A percentile compares a stretch with the other conserved stretches of the same genome.
phyloP scores from a whole-genome alignment of 2,113 vertebrate genomes.

The Seriola rivoliana region DNA sequence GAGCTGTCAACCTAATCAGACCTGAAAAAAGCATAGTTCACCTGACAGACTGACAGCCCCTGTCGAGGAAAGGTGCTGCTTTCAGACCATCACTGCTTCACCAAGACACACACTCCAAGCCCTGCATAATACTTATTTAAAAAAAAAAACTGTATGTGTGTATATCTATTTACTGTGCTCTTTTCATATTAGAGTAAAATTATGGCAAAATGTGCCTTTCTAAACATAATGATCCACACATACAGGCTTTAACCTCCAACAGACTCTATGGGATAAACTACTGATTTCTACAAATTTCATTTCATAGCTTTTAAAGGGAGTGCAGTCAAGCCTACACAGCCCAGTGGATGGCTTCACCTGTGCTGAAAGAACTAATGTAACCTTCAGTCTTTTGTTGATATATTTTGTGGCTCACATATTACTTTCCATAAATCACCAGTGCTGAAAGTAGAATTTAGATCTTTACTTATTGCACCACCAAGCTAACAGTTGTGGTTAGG shows the following conservation, averaged over 20 bases:
- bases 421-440: neutral
- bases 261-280: neutral
- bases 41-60: slow-evolving; percentile 59
- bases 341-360: neutral
- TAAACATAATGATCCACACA: neutral
- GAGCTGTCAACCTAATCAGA: slow-evolving; percentile 64
- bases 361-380: neutral
- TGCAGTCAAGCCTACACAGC: neutral
- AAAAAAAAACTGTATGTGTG: neutral
- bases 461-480: too few species aligned
- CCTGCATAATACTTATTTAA: neutral
- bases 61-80: slow-evolving; percentile 34
- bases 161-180: neutral
- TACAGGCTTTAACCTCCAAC: neutral
- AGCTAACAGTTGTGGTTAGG: too few species aligned
- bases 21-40: slow-evolving; percentile 39
- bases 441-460: too few species aligned
- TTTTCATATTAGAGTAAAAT: slow-evolving; percentile 8
- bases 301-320: neutral
- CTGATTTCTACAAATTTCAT: neutral
- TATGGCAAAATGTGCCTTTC: neutral
- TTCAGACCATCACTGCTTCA: slow-evolving; percentile 37
- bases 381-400: neutral
- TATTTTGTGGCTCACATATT: neutral
- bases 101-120: slow-evolving; percentile 15